Conservation (phyloP, 1,140 invertebrate genomes). For the Hyphantria cunea region DNA sequence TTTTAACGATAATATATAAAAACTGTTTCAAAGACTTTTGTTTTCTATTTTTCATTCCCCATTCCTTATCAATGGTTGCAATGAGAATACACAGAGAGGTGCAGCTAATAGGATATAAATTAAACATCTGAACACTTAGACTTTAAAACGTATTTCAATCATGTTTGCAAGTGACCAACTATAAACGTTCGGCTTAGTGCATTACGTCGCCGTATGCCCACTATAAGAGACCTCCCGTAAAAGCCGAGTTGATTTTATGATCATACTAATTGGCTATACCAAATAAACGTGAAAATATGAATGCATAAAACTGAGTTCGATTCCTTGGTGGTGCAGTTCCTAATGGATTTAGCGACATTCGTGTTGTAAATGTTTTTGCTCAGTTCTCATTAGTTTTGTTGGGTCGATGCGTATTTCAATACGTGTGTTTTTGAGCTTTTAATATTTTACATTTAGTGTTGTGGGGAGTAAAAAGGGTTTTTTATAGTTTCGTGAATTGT, state of each 20-base stretch:
- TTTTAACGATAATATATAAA: no score
- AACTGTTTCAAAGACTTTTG: no score
- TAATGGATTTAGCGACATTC: conserved; percentile 39
- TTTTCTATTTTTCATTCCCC: no score
- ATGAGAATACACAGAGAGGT: no score
- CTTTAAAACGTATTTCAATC: no score
- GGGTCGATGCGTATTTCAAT: conserved; percentile 5
- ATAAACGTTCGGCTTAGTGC: conserved; percentile 6
- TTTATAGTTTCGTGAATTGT: conserved; percentile 22
- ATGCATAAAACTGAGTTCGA: conserved; percentile 46
- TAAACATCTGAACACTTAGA: no score
- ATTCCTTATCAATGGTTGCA: no score
- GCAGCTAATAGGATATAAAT: no score
- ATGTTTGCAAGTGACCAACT: no score
- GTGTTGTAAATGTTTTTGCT: conserved; percentile 9
- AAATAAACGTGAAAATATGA: conserved; percentile 64
- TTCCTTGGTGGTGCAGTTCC: conserved; percentile 16
- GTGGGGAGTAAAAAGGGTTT: not conserved
- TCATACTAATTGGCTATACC: conserved; percentile 66
- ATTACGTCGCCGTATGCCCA: conserved; percentile 30
- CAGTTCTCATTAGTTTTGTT: conserved; percentile 20
- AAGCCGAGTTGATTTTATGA: conserved; percentile 53
- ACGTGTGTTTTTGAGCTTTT: conserved; percentile 2
- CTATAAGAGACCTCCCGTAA: conserved; percentile 58
- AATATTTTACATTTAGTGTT: not conserved